A percentile compares a stretch with the other conserved stretches of the same genome.
Evolutionary conservation across 1,140 invertebrate species (phyloP).

Genomic region (Drosophila auraria): DNA sequence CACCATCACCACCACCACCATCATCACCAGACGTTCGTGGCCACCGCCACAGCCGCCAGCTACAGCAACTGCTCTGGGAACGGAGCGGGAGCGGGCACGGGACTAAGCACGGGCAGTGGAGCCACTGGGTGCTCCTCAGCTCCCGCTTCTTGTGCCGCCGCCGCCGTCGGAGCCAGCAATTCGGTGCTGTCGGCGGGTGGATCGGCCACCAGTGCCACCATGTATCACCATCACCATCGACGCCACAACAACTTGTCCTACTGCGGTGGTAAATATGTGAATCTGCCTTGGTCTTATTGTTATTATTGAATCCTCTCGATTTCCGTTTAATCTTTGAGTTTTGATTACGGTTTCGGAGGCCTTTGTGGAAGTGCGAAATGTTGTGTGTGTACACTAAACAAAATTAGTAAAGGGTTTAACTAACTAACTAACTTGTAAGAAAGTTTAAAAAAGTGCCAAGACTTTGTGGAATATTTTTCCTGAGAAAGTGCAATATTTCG

Average conservation of each 20-base stretch:
- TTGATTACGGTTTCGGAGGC: conserved; percentile 14
- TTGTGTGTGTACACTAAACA: background rate
- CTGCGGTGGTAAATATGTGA: conserved; percentile 81
- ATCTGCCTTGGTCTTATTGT: background rate
- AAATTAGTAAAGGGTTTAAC: background rate
- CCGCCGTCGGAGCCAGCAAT: conserved; percentile 12
- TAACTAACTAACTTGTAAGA: background rate
- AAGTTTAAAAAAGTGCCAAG: background rate
- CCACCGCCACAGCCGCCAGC: conserved; percentile 68
- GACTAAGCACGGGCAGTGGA: conserved; percentile 7
- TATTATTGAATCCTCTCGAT: background rate
- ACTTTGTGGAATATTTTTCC: too few species aligned
- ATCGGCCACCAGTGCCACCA: conserved; percentile 61
- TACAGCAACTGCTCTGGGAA: conserved; percentile 63
- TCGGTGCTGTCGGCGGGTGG: conserved; percentile 40
- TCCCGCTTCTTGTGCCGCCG: conserved; percentile 19
- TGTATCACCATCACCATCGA: conserved; percentile 79
- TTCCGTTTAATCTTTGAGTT: conserved; percentile 17
- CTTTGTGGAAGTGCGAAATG: background rate
- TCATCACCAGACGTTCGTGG: conserved; percentile 79
- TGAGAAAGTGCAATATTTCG: too few species aligned
- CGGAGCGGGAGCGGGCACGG: conserved; percentile 29
- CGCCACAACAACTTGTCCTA: conserved; percentile 84
- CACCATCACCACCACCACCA: conserved; percentile 77
- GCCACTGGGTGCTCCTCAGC: conserved; percentile 15